A percentile compares a stretch with the other conserved stretches of the same genome.
Conservation (phyloP, 2,113 vertebrate species). For the Pipa parva region DNA sequence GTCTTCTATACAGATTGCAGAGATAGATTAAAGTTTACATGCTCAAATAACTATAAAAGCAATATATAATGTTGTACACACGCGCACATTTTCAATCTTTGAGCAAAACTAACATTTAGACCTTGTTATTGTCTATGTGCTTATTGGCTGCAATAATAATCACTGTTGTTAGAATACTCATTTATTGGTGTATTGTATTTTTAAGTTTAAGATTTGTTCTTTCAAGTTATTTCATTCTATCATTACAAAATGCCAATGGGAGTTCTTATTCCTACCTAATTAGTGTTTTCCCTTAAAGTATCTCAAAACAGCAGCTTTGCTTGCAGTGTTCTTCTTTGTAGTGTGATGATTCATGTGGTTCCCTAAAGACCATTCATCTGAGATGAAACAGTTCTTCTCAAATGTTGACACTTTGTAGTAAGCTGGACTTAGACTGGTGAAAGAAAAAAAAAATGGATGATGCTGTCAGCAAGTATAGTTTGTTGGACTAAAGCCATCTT, state of each 20-base stretch:
- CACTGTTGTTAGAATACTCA: neutral
- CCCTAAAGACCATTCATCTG: slow-evolving; percentile 27
- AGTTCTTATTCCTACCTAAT: slow-evolving; percentile 31
- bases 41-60: slow-evolving; percentile 12
- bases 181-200: slow-evolving; percentile 20
- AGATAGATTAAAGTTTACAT: slow-evolving; percentile 10
- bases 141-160: slow-evolving; percentile 11
- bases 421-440: slow-evolving; percentile 32
- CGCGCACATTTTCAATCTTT: slow-evolving; percentile 7
- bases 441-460: slow-evolving; percentile 33
- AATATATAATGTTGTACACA: neutral
- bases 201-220: slow-evolving; percentile 23
- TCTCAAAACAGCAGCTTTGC: slow-evolving; percentile 25
- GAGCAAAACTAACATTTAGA: slow-evolving; percentile 1
- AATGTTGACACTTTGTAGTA: slow-evolving; percentile 33
- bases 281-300: slow-evolving; percentile 25
- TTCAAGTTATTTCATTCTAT: slow-evolving; percentile 23
- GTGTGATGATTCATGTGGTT: slow-evolving; percentile 31
- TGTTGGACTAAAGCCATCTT: slow-evolving; percentile 34
- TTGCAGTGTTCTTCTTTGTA: slow-evolving; percentile 33
- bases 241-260: slow-evolving; percentile 31
- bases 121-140: slow-evolving; percentile 24
- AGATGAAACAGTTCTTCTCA: slow-evolving; percentile 36
- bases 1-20: neutral
- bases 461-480: slow-evolving; percentile 27